These are phyloP conservation scores for Meda fulgida DNA, from an alignment of 2,797 vertebrate species.

Conservation along the genomic window DNA sequence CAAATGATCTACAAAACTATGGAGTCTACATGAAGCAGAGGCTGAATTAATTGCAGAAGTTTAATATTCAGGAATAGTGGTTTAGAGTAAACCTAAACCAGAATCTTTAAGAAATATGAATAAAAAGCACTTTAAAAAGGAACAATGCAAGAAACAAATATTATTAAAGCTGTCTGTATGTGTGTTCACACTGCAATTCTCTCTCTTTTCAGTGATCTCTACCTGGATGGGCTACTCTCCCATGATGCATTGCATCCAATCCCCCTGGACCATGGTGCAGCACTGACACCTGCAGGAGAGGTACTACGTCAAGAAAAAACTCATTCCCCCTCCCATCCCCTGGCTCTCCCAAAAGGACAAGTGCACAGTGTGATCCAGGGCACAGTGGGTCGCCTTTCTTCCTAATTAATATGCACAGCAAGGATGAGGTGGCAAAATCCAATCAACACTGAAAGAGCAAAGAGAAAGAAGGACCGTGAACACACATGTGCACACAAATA, in stretches of 20 bases:
- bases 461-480: conserved; percentile 30
- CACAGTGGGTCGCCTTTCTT: conserved; percentile 54
- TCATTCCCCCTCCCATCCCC: conserved; percentile 10
- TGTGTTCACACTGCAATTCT: background rate
- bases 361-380: conserved; percentile 56
- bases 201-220: conserved; percentile 53
- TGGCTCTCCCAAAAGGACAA: conserved; percentile 41
- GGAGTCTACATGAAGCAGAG: background rate
- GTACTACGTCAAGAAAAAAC: conserved; percentile 18
- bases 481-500: conserved; percentile 37
- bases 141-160: conserved; percentile 3
- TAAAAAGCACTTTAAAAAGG: background rate
- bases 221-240: conserved; percentile 65
- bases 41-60: background rate
- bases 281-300: conserved; percentile 81
- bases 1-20: background rate
- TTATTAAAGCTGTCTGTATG: background rate
- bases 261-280: conserved; percentile 71
- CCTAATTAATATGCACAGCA: conserved; percentile 67
- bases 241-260: conserved; percentile 70
- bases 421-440: conserved; percentile 63
- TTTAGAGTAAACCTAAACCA: background rate
- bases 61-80: too few species aligned
- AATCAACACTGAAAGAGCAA: conserved; percentile 61
- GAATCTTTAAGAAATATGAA: background rate